Conservation (phyloP, 1,140 invertebrate species). For the Aleiodes sp. region DNA sequence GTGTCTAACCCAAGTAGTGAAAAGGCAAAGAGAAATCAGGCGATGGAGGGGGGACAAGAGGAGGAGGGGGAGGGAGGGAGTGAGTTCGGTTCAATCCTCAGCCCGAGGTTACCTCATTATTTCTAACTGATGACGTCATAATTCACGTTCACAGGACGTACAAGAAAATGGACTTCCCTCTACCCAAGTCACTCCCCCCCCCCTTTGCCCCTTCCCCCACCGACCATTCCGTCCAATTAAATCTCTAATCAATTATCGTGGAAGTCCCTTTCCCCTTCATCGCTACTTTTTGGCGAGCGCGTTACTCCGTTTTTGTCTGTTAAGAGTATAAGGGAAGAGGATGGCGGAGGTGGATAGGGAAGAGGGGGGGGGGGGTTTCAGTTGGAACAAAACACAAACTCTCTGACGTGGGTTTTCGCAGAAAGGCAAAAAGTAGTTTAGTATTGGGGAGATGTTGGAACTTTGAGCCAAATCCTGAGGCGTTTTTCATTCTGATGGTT, state of each 20-base stretch:
- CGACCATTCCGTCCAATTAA: conserved; percentile 55
- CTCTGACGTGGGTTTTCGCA: background rate
- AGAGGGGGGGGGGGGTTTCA: too few species aligned
- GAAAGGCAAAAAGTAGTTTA: conserved; percentile 10
- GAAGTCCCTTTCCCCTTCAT: background rate
- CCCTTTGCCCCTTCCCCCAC: conserved; percentile 38
- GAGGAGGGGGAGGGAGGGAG: background rate
- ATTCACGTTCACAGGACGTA: conserved; percentile 54
- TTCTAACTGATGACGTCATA: conserved; percentile 56
- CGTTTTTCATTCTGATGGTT: background rate
- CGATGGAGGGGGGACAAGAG: background rate
- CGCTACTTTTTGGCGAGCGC: background rate
- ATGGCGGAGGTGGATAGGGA: too few species aligned
- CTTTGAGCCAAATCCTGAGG: background rate
- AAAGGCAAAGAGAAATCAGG: background rate
- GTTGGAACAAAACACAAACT: conserved; percentile 12
- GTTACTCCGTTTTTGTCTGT: conserved; percentile 24
- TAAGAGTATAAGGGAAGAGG: conserved; percentile 2
- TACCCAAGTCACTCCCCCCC: conserved; percentile 34
- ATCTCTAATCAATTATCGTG: conserved; percentile 52
- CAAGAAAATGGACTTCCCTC: conserved; percentile 57
- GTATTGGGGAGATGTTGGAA: conserved; percentile 8
- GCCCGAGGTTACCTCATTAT: conserved; percentile 56
- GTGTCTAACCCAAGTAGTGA: background rate
- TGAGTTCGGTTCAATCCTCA: conserved; percentile 32